Percentiles rank a stretch among this genome's conserved stretches.
These are phyloP conservation scores for Blennius ocellaris DNA, from an alignment of 2,113 vertebrate genomes.

Conservation along the genomic window DNA sequence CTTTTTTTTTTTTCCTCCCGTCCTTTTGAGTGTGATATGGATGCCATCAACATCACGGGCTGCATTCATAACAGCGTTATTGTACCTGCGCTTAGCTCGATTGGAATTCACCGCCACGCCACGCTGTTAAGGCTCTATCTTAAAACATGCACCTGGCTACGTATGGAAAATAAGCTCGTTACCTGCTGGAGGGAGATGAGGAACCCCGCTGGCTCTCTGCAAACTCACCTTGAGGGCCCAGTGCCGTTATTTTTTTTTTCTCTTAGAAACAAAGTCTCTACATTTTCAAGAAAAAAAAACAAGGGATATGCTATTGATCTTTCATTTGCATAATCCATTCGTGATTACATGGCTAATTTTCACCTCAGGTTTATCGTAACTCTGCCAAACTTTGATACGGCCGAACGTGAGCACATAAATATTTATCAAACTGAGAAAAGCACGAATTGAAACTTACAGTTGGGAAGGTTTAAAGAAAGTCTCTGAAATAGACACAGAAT, in stretches of 20 bases:
- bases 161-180: conserved; percentile 75
- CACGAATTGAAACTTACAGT: conserved; percentile 44
- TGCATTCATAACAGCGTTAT: conserved; percentile 75
- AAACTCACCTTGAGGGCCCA: conserved; percentile 75
- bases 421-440: conserved; percentile 52
- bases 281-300: conserved; percentile 64
- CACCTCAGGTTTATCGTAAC: conserved; percentile 58
- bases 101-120: conserved; percentile 72
- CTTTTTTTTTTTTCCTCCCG: conserved; percentile 9
- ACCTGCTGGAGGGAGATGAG: conserved; percentile 71
- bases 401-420: conserved; percentile 49
- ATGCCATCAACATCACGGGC: conserved; percentile 72
- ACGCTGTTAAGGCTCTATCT: conserved; percentile 80
- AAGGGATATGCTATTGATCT: conserved; percentile 75
- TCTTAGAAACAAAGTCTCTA: conserved; percentile 63
- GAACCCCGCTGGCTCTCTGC: conserved; percentile 70
- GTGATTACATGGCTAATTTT: conserved; percentile 74
- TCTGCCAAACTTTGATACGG: conserved; percentile 68
- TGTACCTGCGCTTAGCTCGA: conserved; percentile 67
- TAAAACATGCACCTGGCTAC: conserved; percentile 84
- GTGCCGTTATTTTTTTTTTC: conserved; percentile 22
- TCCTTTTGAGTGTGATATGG: conserved; percentile 74
- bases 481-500: conserved; percentile 11
- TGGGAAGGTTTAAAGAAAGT: not conserved
- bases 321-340: conserved; percentile 80